Conservation (phyloP, 2,113 vertebrate species). For the Alligator sinensis region DNA sequence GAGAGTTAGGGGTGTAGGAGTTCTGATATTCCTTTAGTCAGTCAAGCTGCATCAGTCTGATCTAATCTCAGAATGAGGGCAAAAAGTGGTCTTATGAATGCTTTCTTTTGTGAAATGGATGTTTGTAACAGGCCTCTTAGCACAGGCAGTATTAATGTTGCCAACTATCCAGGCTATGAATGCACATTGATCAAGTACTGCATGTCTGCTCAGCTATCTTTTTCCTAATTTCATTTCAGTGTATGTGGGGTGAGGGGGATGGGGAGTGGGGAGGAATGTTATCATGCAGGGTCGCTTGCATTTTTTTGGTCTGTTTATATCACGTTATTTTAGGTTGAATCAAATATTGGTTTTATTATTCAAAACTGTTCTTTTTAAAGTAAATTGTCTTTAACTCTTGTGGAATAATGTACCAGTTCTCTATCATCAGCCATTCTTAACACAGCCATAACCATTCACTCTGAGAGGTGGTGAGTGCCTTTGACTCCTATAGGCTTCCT, state of each 20-base stretch:
- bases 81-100: not conserved
- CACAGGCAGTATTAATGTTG: slow-evolving; percentile 34
- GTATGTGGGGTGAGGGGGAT: not conserved
- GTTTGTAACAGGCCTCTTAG: not conserved
- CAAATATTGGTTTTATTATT: slow-evolving; percentile 42
- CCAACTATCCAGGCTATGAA: not conserved
- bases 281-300: slow-evolving; percentile 31
- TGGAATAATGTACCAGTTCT: not conserved
- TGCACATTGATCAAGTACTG: not conserved
- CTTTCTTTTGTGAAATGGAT: not conserved
- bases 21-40: not conserved
- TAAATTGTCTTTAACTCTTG: not conserved
- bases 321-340: slow-evolving; percentile 16
- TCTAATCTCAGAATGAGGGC: not conserved
- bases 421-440: not conserved
- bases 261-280: slow-evolving; percentile 37
- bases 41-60: not conserved
- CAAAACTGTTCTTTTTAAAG: slow-evolving; percentile 19
- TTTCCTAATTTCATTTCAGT: not conserved
- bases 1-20: not conserved
- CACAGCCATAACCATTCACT: not conserved
- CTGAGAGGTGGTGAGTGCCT: accelerated
- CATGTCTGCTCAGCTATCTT: not conserved
- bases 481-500: accelerated
- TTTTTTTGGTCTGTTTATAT: slow-evolving; percentile 40